These are phyloP conservation scores for Pelvicachromis taeniatus DNA, from an alignment of 2,113 vertebrate genomes.

Conservation along the genomic window DNA sequence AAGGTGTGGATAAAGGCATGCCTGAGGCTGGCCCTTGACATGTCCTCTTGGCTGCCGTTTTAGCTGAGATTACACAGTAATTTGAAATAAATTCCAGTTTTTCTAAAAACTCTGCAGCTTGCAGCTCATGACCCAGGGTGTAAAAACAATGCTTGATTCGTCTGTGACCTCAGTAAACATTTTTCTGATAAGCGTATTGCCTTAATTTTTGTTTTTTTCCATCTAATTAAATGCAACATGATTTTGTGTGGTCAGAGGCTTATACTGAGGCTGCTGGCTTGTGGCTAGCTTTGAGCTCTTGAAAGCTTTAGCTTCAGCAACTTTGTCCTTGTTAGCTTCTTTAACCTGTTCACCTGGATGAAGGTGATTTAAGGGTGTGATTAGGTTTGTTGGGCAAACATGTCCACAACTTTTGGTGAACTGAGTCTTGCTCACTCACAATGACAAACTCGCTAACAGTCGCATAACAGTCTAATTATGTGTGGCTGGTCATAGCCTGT, in stretches of 20 bases:
- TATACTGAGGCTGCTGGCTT: neutral
- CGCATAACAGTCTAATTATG: neutral
- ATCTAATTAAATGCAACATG: neutral
- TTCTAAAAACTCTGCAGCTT: neutral
- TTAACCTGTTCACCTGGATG: fast-evolving
- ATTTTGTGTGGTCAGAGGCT: neutral
- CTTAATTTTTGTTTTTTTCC: neutral
- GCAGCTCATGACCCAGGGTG: neutral
- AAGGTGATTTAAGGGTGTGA: neutral
- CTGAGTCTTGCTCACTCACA: neutral
- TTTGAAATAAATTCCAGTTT: neutral
- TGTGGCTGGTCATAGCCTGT: no score
- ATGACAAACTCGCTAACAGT: neutral
- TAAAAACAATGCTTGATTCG: neutral
- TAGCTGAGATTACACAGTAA: neutral
- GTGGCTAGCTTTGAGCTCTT: neutral
- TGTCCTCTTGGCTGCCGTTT: neutral
- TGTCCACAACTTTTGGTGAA: neutral
- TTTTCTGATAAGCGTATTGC: no score
- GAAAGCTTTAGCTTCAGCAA: neutral
- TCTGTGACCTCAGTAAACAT: fast-evolving
- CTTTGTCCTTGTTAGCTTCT: neutral
- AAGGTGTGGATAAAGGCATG: neutral
- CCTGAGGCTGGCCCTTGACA: neutral
- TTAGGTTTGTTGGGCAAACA: neutral